A percentile compares a stretch with the other conserved stretches of the same genome.
Conservation (phyloP, 2,113 vertebrate genomes). For the Fulmarus glacialis region DNA sequence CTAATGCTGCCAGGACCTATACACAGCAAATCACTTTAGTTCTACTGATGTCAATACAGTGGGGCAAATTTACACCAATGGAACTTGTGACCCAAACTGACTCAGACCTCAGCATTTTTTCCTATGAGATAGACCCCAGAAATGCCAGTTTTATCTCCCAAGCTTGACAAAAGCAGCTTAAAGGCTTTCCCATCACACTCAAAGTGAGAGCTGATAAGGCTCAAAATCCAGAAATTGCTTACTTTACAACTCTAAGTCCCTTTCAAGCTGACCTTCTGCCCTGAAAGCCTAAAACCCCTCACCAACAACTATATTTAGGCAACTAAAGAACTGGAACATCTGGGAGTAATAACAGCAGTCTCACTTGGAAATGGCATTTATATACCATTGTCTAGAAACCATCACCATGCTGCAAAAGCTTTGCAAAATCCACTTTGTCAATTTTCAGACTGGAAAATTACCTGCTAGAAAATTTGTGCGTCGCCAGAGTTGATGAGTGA, state of each 20-base stretch:
- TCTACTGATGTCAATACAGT: neutral
- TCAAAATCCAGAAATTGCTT: conserved; percentile 61
- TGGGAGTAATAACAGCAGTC: conserved; percentile 63
- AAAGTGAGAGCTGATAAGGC: conserved; percentile 58
- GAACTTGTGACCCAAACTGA: neutral
- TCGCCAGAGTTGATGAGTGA: neutral
- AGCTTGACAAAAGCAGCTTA: conserved; percentile 38
- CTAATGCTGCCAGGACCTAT: neutral
- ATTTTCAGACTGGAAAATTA: conserved; percentile 23
- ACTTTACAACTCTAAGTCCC: conserved; percentile 54
- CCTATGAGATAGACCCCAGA: neutral
- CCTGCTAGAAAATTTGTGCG: neutral
- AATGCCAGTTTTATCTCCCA: conserved; percentile 36
- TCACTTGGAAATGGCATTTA: conserved; percentile 51
- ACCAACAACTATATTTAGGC: conserved; percentile 58
- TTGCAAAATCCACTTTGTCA: neutral
- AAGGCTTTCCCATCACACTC: conserved; percentile 39
- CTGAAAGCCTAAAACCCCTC: conserved; percentile 33
- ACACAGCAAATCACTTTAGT: neutral
- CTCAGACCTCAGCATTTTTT: neutral
- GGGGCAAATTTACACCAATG: neutral
- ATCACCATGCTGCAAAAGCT: neutral
- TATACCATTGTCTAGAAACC: neutral
- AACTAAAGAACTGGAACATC: conserved; percentile 48
- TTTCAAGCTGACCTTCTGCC: conserved; percentile 68